phyloP scores from a whole-genome alignment of 2,888 invertebrate genomes.

The Caenorhabditis uteleia region DNA sequence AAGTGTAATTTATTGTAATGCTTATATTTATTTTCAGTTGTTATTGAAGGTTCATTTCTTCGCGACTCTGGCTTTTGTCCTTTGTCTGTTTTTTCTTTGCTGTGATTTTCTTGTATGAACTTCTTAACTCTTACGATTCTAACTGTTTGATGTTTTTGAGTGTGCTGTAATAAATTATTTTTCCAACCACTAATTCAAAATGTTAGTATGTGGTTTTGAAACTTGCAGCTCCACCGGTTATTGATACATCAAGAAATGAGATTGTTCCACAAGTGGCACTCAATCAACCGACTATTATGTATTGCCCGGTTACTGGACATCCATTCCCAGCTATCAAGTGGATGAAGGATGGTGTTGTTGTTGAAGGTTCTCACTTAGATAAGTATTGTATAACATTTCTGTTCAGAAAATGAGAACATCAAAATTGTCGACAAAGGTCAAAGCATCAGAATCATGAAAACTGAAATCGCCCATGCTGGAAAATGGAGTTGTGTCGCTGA shows the following conservation, averaged over 20 bases:
- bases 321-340: constrained; percentile 66
- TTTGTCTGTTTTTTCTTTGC: not conserved
- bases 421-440: constrained; percentile 61
- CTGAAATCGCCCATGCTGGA: constrained; percentile 67
- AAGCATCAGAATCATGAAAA: constrained; percentile 30
- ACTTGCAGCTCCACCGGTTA: constrained; percentile 71
- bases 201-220: not conserved
- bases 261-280: constrained; percentile 66
- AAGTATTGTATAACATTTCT: not conserved
- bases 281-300: constrained; percentile 60
- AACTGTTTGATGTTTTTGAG: not conserved
- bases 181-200: not conserved
- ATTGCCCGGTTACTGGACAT: constrained; percentile 66
- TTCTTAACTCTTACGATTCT: not conserved
- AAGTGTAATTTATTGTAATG: too few species aligned
- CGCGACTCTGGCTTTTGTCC: constrained; percentile 42
- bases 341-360: constrained; percentile 54
- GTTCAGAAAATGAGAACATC: constrained; percentile 38
- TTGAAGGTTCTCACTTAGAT: constrained; percentile 15
- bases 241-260: constrained; percentile 70
- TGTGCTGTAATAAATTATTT: constrained; percentile 2
- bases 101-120: not conserved
- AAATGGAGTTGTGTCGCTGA: constrained; percentile 71
- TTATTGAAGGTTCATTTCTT: constrained; percentile 5
- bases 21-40: not conserved